Evolutionary conservation across 2,113 vertebrate species (phyloP), one percentile per base, ranked within the genome.

Genomic region (Anas platyrhynchos): DNA sequence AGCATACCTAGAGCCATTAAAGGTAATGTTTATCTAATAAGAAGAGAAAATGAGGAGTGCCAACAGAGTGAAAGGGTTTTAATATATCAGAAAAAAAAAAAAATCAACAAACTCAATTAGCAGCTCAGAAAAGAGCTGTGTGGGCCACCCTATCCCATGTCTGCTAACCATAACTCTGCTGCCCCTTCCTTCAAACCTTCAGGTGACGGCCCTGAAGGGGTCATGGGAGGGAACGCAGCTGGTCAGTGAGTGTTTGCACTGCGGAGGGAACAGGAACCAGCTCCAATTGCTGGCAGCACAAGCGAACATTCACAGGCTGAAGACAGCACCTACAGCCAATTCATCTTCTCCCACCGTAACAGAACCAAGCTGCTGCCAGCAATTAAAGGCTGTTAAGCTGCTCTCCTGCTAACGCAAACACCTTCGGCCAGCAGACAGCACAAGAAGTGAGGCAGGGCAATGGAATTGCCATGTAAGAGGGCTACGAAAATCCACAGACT

Each of bases 121-220:
- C 67, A 87, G 89, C 79, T 94, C 90, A 68, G 62, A 83, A 54
- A 34, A 88, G 74, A 79, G 86, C 26, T 84, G 61, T 75, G 66
- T 36, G 77, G 23, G 9, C n/a, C 71, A 85, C 34, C 9, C 61
- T 56, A 3, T 31, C 69, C 63, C 83, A 38, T 4, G 7, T 29
- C 74, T 79, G 46, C 71, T 88, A 83, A 50, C 48, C 4, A 1
- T 48, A 80, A 43, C n/a, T 56, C 54, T 62, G 62, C 55, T 85
- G 48, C 16, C 44, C 62, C 32, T 89, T 89, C 82, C 55, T 66
- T 93, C 79, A 83, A 50, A 34, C 23, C 2, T 72, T 29, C 26
- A 36, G 26, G 34, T 72, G 50, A 31, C 34, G 38, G 69, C 23
- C 26, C 9, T 29, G 17, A 54, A 31, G 26, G 16, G 69, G 69